Base-by-base conservation (phyloP, 2,888 invertebrate species). In the Idaea aversata region DNA sequence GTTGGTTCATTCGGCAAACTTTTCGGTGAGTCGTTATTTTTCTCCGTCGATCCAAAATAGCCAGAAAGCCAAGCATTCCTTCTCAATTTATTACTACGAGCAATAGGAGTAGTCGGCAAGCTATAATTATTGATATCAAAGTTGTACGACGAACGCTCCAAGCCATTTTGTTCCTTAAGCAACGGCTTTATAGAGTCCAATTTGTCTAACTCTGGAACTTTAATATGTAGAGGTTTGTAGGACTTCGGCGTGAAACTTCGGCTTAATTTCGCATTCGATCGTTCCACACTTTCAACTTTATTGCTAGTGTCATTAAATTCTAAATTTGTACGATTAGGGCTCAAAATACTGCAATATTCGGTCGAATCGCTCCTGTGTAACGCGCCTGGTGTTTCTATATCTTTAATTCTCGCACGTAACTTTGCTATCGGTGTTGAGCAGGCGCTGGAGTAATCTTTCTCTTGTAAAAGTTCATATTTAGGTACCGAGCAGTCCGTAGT, bases 11-110 rank as follows among this genome's bases (percentile, higher is more conserved):
- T 75, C 6, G 63, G 65, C 47, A 67, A 34, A n/a, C 63, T 64
- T 13, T 72, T 47, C 47, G 47, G 47, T 13, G 58, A 63, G 6
- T 77, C 79, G 15, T 69, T 61, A 66, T 71, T 78, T 10, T 72
- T 75, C 10, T 80, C 81, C 5, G 74, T 76, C 0, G 15, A 58
- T 58, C 34, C 25, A 34, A 6, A 47, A 61, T 92, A 91, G 10
- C 93, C 93, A 1, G 93, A 92, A 0, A 94, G 80, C 94, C 94
- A 94, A 7, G 94, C 94, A 66, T 93, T 93, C 70, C 90, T 93
- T 70, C 93, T 88, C 70, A 94, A 78, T 72, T 93, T 94, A 68
- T 93, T 94, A 73, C 92, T 93, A 5, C 93, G 82, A 5, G 94
- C 94, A 65, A 94, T 94, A 0, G 94, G 93, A 5, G 93, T 94